These are phyloP conservation scores for Oxyruncus cristatus DNA, from an alignment of 2,113 vertebrate species.

Conservation along the genomic window DNA sequence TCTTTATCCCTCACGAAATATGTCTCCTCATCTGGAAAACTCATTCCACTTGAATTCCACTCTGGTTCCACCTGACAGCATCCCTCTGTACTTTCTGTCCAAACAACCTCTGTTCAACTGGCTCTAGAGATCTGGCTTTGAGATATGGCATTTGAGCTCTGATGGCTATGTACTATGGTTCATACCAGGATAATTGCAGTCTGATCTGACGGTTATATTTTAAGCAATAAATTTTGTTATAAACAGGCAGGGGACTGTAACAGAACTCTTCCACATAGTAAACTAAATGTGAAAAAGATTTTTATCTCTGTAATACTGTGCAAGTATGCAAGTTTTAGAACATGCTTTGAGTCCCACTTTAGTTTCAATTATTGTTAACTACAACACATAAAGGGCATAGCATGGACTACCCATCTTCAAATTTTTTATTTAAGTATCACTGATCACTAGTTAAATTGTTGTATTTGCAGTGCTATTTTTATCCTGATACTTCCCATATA, in stretches of 20 bases:
- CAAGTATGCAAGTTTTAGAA: not conserved
- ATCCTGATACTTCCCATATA: not conserved
- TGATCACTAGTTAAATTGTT: not conserved
- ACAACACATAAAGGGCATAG: not conserved
- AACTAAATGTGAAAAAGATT: not conserved
- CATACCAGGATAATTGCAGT: not conserved
- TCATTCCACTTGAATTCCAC: not conserved
- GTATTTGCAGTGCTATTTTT: not conserved
- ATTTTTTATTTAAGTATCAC: not conserved
- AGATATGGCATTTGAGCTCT: not conserved
- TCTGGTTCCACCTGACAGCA: not conserved
- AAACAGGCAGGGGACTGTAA: not conserved
- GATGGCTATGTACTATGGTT: not conserved
- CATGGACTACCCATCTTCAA: not conserved
- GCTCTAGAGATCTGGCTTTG: not conserved
- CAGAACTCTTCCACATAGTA: not conserved
- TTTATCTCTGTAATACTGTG: not conserved
- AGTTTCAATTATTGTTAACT: not conserved
- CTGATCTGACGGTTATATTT: not conserved
- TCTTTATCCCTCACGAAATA: not conserved
- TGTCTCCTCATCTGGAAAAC: not conserved
- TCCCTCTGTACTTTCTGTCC: not conserved
- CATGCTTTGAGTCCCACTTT: not conserved
- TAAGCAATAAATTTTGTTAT: not conserved
- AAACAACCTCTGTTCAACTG: not conserved